Percentiles rank a stretch among this genome's conserved stretches.
These are phyloP conservation scores for Nilaparvata lugens DNA, from an alignment of 1,140 invertebrate species.

Conservation along the genomic window DNA sequence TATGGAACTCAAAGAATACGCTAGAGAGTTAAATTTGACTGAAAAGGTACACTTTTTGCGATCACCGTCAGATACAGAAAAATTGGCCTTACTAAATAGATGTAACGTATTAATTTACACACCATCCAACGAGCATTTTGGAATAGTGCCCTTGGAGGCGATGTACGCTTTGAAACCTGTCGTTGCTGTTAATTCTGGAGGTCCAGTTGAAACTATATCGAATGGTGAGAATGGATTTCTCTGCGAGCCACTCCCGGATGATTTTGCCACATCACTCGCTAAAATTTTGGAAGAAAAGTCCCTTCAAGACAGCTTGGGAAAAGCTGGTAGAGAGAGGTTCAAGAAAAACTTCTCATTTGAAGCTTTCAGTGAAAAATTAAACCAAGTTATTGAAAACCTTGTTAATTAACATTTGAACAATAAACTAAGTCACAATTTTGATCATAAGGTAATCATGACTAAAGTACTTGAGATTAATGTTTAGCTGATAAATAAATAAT, in stretches of 20 bases:
- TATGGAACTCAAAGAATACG: slow-evolving; percentile 59
- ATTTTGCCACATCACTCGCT: slow-evolving; percentile 72
- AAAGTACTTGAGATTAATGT: too few relatives aligned
- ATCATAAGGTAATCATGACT: too few relatives aligned
- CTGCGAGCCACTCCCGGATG: slow-evolving; percentile 52
- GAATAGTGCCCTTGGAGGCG: slow-evolving; percentile 97
- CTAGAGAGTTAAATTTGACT: slow-evolving; percentile 52
- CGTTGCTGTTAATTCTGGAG: slow-evolving; percentile 90
- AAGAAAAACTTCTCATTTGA: slow-evolving; percentile 70
- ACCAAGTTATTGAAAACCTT: slow-evolving; percentile 44
- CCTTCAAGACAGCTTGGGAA: slow-evolving; percentile 50
- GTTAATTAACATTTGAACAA: not conserved
- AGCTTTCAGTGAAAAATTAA: slow-evolving; percentile 58
- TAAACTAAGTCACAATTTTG: too few relatives aligned
- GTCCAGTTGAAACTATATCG: slow-evolving; percentile 87
- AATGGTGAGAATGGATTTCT: slow-evolving; percentile 86
- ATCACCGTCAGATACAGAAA: slow-evolving; percentile 77
- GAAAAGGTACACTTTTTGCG: slow-evolving; percentile 74
- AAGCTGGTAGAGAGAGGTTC: slow-evolving; percentile 58
- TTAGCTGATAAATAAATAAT: too few relatives aligned
- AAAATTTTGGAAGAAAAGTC: slow-evolving; percentile 37
- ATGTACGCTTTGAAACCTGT: slow-evolving; percentile 93
- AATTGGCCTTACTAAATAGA: slow-evolving; percentile 65
- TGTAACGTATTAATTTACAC: slow-evolving; percentile 86
- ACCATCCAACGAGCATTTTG: slow-evolving; percentile 96